These are phyloP conservation scores for Platerodrilus igneus DNA, from an alignment of 2,888 invertebrate genomes.

Conservation along the genomic window DNA sequence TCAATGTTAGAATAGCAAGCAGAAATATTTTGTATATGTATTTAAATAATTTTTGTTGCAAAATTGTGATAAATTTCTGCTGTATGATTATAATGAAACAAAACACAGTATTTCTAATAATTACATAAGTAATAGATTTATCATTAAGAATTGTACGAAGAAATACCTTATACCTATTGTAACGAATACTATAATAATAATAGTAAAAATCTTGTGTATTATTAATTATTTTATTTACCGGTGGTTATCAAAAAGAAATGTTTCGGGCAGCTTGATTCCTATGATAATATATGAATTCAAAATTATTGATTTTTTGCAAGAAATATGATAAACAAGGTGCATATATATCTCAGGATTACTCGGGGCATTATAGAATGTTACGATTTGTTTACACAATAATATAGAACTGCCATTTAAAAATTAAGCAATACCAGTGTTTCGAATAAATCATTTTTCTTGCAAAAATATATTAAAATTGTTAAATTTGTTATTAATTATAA, in stretches of 20 bases:
- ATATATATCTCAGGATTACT: conserved; percentile 3
- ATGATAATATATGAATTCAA: conserved; percentile 8
- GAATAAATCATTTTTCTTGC: conserved; percentile 18
- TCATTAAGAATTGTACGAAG: too few relatives aligned
- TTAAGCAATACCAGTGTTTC: conserved; percentile 22
- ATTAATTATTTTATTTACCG: conserved; percentile 3
- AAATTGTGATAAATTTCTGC: conserved; percentile 23
- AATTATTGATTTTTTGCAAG: conserved; percentile 18
- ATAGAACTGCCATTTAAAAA: conserved; percentile 19
- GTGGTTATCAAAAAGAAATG: not conserved
- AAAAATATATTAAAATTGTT: conserved; percentile 37
- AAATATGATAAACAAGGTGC: conserved; percentile 12
- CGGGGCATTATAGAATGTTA: conserved; percentile 8
- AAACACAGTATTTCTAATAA: conserved; percentile 18
- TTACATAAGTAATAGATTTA: conserved; percentile 14
- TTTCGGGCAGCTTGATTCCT: conserved; percentile 21
- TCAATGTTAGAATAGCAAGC: too few relatives aligned
- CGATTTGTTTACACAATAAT: conserved; percentile 9
- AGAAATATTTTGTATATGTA: conserved; percentile 20
- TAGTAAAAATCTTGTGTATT: conserved; percentile 2
- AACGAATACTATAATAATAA: conserved; percentile 6
- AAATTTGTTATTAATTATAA: conserved; percentile 47
- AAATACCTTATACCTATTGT: conserved; percentile 12
- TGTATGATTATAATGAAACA: conserved; percentile 15
- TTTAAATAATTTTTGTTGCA: conserved; percentile 19